A percentile compares a stretch with the other conserved stretches of the same genome.
Conservation (phyloP, 2,888 invertebrate species). For the Kryphioiulus occultus region DNA sequence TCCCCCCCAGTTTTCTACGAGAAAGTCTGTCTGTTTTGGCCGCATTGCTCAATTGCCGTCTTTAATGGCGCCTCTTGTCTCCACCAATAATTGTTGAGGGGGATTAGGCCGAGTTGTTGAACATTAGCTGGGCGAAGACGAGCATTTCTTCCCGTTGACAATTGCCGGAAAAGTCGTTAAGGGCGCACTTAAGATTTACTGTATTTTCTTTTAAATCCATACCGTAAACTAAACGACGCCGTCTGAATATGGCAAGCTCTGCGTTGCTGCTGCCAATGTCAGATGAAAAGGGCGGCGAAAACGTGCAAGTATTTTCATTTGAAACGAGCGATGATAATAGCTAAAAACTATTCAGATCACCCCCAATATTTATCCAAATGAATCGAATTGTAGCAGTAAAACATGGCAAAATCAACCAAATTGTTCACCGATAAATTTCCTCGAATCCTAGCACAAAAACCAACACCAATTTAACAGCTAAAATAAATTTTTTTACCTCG, state of each 20-base stretch:
- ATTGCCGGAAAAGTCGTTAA: slow-evolving; percentile 10
- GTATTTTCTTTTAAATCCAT: slow-evolving; percentile 3
- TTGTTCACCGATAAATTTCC: too few relatives aligned
- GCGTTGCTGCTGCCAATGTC: too few relatives aligned
- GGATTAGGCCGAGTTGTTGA: slow-evolving; percentile 10
- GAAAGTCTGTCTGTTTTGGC: neutral
- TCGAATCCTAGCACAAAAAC: too few relatives aligned
- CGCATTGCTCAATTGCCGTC: slow-evolving; percentile 9
- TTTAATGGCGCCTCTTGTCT: slow-evolving; percentile 26
- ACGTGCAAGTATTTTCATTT: too few relatives aligned
- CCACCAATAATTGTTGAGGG: slow-evolving; percentile 35
- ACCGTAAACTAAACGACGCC: neutral
- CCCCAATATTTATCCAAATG: too few relatives aligned
- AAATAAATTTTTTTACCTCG: too few relatives aligned
- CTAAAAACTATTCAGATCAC: too few relatives aligned
- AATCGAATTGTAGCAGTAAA: too few relatives aligned
- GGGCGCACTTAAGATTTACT: slow-evolving; percentile 11
- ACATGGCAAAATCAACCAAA: too few relatives aligned
- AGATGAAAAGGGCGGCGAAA: neutral
- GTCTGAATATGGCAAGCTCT: neutral
- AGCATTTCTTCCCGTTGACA: neutral
- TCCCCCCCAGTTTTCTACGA: neutral
- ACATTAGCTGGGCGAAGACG: slow-evolving; percentile 8
- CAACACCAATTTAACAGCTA: too few relatives aligned
- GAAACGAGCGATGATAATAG: too few relatives aligned